Percentiles rank a stretch among this genome's conserved stretches.
phyloP scores from a whole-genome alignment of 2,797 vertebrate species.

The Pelochelys cantorii region DNA sequence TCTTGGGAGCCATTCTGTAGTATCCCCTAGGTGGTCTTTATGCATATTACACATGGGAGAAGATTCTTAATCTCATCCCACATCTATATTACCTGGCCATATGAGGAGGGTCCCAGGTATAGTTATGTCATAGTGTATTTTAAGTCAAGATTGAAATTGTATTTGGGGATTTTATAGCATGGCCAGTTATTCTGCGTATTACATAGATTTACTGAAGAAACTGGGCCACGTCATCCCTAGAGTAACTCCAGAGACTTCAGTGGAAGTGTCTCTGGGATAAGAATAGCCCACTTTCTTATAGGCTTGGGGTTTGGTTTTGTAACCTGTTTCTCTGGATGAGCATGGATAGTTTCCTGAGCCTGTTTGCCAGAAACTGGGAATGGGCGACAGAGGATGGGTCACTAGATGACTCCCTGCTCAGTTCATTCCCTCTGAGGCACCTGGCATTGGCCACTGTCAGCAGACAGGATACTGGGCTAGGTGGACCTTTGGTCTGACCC shows the following conservation, averaged over 20 bases:
- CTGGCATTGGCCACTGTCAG: too few species aligned
- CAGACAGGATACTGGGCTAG: too few species aligned
- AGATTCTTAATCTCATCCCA: accelerated
- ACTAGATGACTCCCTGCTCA: too few species aligned
- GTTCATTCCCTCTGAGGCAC: too few species aligned
- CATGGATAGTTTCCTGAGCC: too few species aligned
- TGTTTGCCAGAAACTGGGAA: too few species aligned
- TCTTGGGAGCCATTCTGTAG: background rate
- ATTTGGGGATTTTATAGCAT: background rate
- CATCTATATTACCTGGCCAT: background rate
- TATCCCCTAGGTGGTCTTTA: accelerated
- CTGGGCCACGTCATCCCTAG: background rate
- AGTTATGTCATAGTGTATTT: background rate
- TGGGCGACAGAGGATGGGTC: too few species aligned
- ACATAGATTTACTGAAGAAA: background rate
- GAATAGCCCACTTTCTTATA: background rate
- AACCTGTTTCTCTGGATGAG: background rate
- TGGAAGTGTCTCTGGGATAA: background rate
- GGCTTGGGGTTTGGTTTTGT: background rate
- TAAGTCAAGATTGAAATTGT: background rate
- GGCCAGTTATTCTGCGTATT: background rate
- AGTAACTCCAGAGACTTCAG: background rate
- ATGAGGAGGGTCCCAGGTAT: background rate
- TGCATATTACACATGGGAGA: background rate
- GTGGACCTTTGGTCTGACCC: too few species aligned